Evolutionary conservation across 1,140 invertebrate genomes (phyloP).

Genomic region (Mycetomoellerius zeteki): DNA sequence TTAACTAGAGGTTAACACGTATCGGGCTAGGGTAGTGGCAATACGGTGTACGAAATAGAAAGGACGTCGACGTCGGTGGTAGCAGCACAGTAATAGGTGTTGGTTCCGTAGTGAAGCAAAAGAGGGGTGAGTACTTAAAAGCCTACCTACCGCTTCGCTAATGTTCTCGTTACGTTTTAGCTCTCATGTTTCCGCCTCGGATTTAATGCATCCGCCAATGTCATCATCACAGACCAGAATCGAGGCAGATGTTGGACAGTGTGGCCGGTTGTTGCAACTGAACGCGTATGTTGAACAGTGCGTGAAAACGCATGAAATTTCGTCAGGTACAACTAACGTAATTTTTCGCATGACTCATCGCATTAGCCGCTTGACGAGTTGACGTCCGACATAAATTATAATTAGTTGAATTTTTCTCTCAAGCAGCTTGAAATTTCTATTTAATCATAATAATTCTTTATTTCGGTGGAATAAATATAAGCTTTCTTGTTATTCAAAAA

Average conservation of each 20-base stretch:
- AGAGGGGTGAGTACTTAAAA: constrained; percentile 61
- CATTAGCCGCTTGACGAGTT: neutral
- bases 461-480: constrained; percentile 1
- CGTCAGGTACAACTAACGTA: neutral
- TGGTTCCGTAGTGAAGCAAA: constrained; percentile 30
- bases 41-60: constrained; percentile 21
- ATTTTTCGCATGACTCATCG: constrained; percentile 4
- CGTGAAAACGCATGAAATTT: constrained; percentile 40
- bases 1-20: constrained; percentile 22
- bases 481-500: neutral
- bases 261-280: constrained; percentile 8
- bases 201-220: constrained; percentile 68
- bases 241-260: constrained; percentile 10
- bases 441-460: neutral
- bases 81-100: constrained; percentile 19
- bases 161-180: constrained; percentile 72
- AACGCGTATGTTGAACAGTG: neutral
- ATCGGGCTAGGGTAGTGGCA: constrained; percentile 33
- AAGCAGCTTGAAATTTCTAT: neutral
- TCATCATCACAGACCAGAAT: constrained; percentile 39
- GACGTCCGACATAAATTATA: neutral
- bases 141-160: constrained; percentile 66
- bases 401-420: constrained; percentile 30
- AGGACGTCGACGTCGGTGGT: constrained; percentile 30
- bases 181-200: constrained; percentile 58